Evolutionary conservation across 2,797 vertebrate genomes (phyloP).

Genomic region (Pipistrellus kuhlii): DNA sequence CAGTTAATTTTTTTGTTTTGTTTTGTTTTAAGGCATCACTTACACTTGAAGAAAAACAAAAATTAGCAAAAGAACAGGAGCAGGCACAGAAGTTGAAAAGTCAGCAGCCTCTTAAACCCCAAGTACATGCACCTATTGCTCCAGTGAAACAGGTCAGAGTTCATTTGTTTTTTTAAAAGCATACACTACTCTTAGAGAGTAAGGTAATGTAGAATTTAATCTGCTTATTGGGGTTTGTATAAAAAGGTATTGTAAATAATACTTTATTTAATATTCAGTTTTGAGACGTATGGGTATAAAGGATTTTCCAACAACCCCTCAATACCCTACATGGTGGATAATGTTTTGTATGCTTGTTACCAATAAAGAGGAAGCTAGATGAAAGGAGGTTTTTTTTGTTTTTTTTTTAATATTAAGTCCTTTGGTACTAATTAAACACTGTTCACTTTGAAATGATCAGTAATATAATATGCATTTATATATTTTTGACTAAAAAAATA

Average conservation of each 20-base stretch:
- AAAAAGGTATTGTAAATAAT: neutral
- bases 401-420: neutral
- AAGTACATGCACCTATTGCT: constrained; percentile 88
- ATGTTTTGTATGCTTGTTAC: neutral
- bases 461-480: neutral
- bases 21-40: constrained; percentile 92
- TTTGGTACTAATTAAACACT: neutral
- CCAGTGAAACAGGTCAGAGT: constrained; percentile 90
- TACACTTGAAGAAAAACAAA: constrained; percentile 98
- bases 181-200: neutral
- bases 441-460: neutral
- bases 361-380: neutral
- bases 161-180: neutral
- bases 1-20: constrained; percentile 54
- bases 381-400: neutral
- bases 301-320: neutral
- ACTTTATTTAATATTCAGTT: neutral
- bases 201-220: neutral
- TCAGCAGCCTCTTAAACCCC: constrained; percentile 95
- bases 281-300: neutral
- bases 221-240: neutral
- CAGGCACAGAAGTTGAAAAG: constrained; percentile 96
- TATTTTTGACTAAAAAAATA: constrained; percentile 41
- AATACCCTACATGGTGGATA: neutral
- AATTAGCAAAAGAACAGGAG: constrained; percentile 97